Base-by-base conservation (phyloP, 53 echinoderm and acorn worm species). In the Hippasteria phrygiana region DNA sequence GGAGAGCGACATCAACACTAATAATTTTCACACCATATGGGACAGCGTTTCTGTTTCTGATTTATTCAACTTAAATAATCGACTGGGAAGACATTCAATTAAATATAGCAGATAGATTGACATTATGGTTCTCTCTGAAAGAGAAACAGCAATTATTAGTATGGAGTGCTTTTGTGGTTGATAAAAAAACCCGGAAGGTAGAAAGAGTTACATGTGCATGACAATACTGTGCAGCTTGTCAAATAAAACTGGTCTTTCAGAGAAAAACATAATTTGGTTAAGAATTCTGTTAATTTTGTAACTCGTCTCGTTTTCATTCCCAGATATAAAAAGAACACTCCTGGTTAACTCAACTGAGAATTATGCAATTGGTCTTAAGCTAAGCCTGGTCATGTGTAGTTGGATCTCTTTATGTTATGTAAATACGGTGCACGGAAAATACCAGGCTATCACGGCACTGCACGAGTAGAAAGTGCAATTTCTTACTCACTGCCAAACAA, bases 21-120 rank as follows among this genome's bases (percentile, higher is more conserved):
- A 65, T 47, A 32, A 81, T 38, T 24, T 0, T 11, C 85, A 71
- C 70, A 42, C 43, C 4, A n/a, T n/a, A n/a, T n/a, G n/a, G n/a
- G 38, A 77, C 16, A 38, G 41, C 9, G 9, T 24, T 62, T 34
- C 71, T 70, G 85, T 85, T 85, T 85, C 85, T 85, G 70, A 67
- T 85, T 85, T 85, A 85, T 85, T 85, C 85, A 85, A 85, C 85
- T 85, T 85, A 83, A 85, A 85, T 48, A 85, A 70, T 69, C 85
- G 64, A 51, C 69, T 85, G 85, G 85, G 85, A 85, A 85, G 85
- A 85, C 85, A 85, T 85, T 85, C 38, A 85, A 71, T 85, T 75
- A 75, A 85, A 82, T 47, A 82, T 46, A 82, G 82, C 46, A 82
- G 66, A 82, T 64, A 63, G 65, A 43, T 65, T 37, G 41, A 53